phyloP scores from a whole-genome alignment of 2,113 vertebrate genomes.

The Montifringilla adamsi region DNA sequence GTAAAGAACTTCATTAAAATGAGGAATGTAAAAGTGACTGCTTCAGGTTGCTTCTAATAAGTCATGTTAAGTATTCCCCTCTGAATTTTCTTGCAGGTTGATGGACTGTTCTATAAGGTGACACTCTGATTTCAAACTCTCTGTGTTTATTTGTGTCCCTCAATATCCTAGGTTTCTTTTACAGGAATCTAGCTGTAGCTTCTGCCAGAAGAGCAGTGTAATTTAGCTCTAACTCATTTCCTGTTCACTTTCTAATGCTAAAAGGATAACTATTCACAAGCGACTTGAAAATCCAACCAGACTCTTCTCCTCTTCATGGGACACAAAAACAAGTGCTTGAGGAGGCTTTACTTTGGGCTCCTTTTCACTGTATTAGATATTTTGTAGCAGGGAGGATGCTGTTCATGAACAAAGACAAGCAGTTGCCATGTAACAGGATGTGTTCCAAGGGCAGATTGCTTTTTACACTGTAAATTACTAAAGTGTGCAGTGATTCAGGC shows the following conservation, averaged over 20 bases:
- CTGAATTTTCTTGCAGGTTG: conserved; percentile 87
- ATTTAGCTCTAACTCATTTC: conserved; percentile 63
- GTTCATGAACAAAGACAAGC: not conserved
- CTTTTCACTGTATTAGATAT: not conserved
- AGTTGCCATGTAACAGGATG: not conserved
- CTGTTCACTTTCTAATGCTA: conserved; percentile 62
- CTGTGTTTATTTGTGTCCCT: conserved; percentile 67
- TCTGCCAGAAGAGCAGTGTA: conserved; percentile 47
- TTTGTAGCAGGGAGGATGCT: not conserved
- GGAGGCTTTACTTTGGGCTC: not conserved
- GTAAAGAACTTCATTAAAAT: not conserved
- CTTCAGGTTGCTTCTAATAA: conserved; percentile 10
- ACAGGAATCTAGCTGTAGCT: conserved; percentile 76
- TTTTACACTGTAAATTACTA: not conserved
- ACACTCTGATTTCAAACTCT: conserved; percentile 78
- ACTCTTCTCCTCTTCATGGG: not conserved
- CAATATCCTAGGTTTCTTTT: conserved; percentile 71
- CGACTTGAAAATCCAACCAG: conserved; percentile 59
- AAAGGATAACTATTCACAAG: conserved; percentile 33
- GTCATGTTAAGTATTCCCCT: conserved; percentile 66
- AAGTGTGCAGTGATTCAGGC: not conserved
- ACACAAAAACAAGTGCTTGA: not conserved
- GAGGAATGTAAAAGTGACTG: conserved; percentile 1
- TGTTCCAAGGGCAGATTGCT: not conserved
- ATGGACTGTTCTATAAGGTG: conserved; percentile 85